Percentiles rank a stretch among this genome's conserved stretches.
phyloP scores from a whole-genome alignment of 2,888 invertebrate genomes.

The Lasioglossum zephyrum region DNA sequence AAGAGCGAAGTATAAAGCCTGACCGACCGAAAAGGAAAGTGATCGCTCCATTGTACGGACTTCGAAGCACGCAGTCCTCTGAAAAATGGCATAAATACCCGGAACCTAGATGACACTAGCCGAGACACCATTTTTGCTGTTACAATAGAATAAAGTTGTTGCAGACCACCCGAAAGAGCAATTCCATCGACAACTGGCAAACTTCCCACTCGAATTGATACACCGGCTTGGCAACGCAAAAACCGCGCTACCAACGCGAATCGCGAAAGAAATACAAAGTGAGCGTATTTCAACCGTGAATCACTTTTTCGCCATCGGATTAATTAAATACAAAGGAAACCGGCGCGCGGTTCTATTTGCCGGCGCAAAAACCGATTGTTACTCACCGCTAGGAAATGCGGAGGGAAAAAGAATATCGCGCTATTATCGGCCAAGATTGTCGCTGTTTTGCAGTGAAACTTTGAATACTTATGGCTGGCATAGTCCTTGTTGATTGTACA shows the following conservation, averaged over 20 bases:
- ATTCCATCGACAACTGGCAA: not conserved
- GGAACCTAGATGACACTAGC: not conserved
- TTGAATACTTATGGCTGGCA: constrained; percentile 59
- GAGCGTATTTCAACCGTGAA: constrained; percentile 37
- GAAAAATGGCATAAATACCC: not conserved
- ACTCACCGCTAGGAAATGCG: not conserved
- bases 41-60: not conserved
- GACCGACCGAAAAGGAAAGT: not conserved
- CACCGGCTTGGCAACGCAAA: constrained; percentile 12
- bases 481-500: not conserved
- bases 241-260: constrained; percentile 29
- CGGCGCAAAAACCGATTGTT: constrained; percentile 7
- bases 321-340: constrained; percentile 51
- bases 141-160: not conserved
- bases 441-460: constrained; percentile 52
- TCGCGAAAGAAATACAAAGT: constrained; percentile 40
- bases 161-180: constrained; percentile 1
- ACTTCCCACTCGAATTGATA: constrained; percentile 3
- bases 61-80: not conserved
- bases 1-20: not conserved
- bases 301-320: constrained; percentile 13
- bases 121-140: not conserved
- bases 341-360: constrained; percentile 22
- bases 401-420: not conserved
- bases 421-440: constrained; percentile 36